Conservation (phyloP, 1,140 invertebrate genomes). For the Drosophila navojoa region DNA sequence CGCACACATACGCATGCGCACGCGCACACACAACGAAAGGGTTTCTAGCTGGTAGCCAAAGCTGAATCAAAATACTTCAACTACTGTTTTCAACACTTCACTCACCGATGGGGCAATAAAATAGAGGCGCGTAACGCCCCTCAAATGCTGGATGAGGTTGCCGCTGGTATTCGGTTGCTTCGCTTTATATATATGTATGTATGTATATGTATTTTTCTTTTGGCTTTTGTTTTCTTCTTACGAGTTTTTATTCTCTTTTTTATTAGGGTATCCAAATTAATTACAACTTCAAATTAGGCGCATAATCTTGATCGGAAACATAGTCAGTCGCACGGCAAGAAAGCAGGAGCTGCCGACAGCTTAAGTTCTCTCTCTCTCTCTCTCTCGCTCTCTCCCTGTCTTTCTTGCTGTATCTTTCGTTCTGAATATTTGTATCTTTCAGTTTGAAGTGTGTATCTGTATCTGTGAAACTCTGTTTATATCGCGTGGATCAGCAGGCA, state of each 20-base stretch:
- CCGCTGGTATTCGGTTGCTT: constrained; percentile 30
- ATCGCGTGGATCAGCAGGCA: constrained; percentile 66
- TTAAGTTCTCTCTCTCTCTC: constrained; percentile 28
- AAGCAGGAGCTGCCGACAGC: constrained; percentile 49
- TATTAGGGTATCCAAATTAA: constrained; percentile 82
- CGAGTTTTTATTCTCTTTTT: constrained; percentile 55
- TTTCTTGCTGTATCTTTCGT: constrained; percentile 9
- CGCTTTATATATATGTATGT: not conserved
- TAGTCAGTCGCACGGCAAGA: constrained; percentile 20
- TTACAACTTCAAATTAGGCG: constrained; percentile 79
- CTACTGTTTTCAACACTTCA: constrained; percentile 81
- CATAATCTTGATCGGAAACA: constrained; percentile 71
- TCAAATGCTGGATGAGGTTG: constrained; percentile 25
- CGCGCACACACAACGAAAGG: constrained; percentile 39
- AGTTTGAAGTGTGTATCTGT: constrained; percentile 27
- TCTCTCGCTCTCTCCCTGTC: constrained; percentile 23
- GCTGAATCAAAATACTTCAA: constrained; percentile 69
- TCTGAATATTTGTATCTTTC: not conserved
- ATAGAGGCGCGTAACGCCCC: constrained; percentile 66
- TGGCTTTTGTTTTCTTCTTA: constrained; percentile 25
- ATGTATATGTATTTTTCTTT: constrained; percentile 14
- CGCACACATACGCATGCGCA: constrained; percentile 17
- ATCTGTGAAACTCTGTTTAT: constrained; percentile 55
- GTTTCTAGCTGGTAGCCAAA: constrained; percentile 47
- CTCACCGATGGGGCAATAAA: constrained; percentile 79